A percentile compares a stretch with the other conserved stretches of the same genome.
Evolutionary conservation across 2,797 vertebrate species (phyloP).

Genomic region (Ctenopoma multispine): DNA sequence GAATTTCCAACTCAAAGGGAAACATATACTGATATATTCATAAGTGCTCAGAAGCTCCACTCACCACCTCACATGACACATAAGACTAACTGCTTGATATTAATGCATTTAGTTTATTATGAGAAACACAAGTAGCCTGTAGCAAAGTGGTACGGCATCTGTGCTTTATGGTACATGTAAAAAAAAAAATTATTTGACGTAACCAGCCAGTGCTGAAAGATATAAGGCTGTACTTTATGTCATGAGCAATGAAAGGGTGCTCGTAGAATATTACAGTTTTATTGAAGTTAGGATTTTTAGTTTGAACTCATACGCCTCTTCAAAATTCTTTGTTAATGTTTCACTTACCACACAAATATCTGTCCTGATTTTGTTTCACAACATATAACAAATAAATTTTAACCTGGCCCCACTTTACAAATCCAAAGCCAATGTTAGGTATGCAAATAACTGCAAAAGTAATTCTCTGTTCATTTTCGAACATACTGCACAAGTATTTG

Average conservation of each 20-base stretch:
- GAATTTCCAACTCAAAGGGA: conserved; percentile 70
- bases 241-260: not conserved
- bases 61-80: conserved; percentile 32
- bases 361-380: too few species aligned
- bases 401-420: too few species aligned
- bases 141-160: not conserved
- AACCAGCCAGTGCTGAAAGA: not conserved
- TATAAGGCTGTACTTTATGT: not conserved
- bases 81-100: conserved; percentile 21
- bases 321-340: not conserved
- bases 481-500: not conserved
- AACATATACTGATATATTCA: conserved; percentile 60
- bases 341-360: not conserved
- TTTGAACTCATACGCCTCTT: not conserved
- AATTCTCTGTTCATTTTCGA: not conserved
- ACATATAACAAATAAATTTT: too few species aligned
- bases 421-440: too few species aligned
- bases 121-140: not conserved
- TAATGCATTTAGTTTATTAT: conserved; percentile 42
- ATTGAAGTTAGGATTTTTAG: not conserved
- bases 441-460: too few species aligned
- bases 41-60: conserved; percentile 51
- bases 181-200: not conserved
- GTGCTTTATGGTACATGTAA: not conserved
- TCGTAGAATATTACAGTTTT: not conserved